Evolutionary conservation across 2,113 vertebrate species (phyloP).

Genomic region (Misgurnus anguillicaudatus): DNA sequence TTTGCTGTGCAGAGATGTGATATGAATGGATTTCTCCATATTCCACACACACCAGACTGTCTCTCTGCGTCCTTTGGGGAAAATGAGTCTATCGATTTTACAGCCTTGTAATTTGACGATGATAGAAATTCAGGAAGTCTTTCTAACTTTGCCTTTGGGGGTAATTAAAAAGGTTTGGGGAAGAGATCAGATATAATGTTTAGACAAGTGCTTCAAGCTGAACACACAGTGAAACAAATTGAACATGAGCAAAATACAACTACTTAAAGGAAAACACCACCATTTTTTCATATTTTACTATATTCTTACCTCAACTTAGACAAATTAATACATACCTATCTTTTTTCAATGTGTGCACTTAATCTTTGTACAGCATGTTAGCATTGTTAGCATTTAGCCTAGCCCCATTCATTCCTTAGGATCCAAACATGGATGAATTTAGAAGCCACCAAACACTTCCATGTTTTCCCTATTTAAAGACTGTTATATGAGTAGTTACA

Average conservation of each 20-base stretch:
- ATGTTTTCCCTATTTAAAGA: too few relatives aligned
- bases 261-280: background rate
- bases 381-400: background rate
- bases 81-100: slow-evolving; percentile 12
- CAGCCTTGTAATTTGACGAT: slow-evolving; percentile 18
- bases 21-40: background rate
- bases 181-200: background rate
- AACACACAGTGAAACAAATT: background rate
- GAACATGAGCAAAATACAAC: too few relatives aligned
- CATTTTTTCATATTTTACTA: too few relatives aligned
- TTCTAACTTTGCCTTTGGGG: background rate
- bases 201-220: background rate
- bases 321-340: too few relatives aligned
- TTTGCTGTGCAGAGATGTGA: too few relatives aligned
- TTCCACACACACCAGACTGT: background rate
- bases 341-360: too few relatives aligned
- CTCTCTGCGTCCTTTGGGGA: background rate
- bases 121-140: background rate
- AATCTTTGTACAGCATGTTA: background rate
- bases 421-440: too few relatives aligned
- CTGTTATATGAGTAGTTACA: too few relatives aligned
- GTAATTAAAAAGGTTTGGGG: background rate
- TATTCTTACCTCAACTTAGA: too few relatives aligned
- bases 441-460: too few relatives aligned
- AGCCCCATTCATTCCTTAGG: too few relatives aligned